These are phyloP conservation scores for Anastrepha obliqua DNA, from an alignment of 1,140 invertebrate genomes.

Conservation along the genomic window DNA sequence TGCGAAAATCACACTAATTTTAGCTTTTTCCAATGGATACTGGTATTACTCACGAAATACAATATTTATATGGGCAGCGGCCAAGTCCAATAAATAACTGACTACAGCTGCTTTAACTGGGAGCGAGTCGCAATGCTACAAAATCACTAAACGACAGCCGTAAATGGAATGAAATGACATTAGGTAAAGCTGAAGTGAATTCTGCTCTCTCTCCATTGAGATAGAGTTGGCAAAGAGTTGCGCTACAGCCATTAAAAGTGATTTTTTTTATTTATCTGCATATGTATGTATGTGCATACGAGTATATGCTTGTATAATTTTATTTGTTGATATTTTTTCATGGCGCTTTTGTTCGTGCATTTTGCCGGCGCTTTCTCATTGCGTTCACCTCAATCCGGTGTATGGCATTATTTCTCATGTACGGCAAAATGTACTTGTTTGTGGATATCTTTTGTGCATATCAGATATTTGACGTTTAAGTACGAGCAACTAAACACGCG, in stretches of 20 bases:
- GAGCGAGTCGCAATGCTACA: conserved; percentile 1
- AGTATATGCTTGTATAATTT: background rate
- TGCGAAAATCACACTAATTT: background rate
- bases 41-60: conserved; percentile 7
- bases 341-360: background rate
- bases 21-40: background rate
- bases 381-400: background rate
- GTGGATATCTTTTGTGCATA: background rate
- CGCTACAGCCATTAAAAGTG: conserved; percentile 16
- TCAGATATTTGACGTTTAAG: background rate
- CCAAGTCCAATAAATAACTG: background rate
- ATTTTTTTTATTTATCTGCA: background rate
- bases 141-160: conserved; percentile 26
- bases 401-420: background rate
- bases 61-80: background rate
- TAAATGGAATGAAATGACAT: conserved; percentile 11
- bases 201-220: background rate
- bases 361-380: conserved; percentile 9
- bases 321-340: too few species aligned
- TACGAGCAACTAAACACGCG: background rate
- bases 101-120: background rate
- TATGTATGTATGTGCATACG: background rate
- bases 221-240: background rate
- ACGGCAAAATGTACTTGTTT: background rate
- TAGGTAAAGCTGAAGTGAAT: conserved; percentile 14